These are phyloP conservation scores for Colletes collaris DNA, from an alignment of 2,888 invertebrate species.

Conservation along the genomic window DNA sequence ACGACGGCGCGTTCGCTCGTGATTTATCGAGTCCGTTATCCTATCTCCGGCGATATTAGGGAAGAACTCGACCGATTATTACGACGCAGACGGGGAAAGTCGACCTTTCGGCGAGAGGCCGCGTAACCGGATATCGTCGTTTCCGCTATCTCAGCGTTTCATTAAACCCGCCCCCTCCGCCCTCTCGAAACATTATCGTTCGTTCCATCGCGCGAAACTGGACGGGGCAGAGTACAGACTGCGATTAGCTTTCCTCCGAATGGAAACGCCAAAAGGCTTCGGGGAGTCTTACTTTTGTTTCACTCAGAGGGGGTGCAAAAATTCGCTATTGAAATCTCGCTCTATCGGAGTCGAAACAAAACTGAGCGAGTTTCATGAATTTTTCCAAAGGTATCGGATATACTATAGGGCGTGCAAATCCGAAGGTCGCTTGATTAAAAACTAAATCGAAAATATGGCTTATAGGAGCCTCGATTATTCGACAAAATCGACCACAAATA, in stretches of 20 bases:
- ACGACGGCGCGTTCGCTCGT: conserved; percentile 16
- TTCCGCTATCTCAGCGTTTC: conserved; percentile 52
- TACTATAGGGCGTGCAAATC: no score
- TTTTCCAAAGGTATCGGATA: no score
- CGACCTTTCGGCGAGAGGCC: conserved; percentile 39
- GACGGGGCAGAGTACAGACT: conserved; percentile 10
- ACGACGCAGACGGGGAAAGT: conserved; percentile 6
- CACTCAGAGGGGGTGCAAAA: no score
- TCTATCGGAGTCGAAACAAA: no score
- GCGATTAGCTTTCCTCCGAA: conserved; percentile 31
- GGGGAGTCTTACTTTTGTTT: no score
- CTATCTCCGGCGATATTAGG: conserved; percentile 25
- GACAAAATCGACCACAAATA: no score
- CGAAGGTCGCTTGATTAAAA: no score
- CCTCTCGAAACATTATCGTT: conserved; percentile 35
- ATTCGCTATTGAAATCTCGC: no score
- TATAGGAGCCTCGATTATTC: no score
- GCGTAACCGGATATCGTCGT: conserved; percentile 28
- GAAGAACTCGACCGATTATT: conserved; percentile 44
- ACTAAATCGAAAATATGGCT: no score
- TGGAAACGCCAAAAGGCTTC: not conserved
- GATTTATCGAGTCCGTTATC: conserved; percentile 52
- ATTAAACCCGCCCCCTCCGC: conserved; percentile 22
- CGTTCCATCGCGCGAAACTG: conserved; percentile 48
- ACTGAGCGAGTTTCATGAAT: no score